A percentile compares a stretch with the other conserved stretches of the same genome.
phyloP scores from a whole-genome alignment of 1,140 invertebrate species.

The Agrypnia vestita region DNA sequence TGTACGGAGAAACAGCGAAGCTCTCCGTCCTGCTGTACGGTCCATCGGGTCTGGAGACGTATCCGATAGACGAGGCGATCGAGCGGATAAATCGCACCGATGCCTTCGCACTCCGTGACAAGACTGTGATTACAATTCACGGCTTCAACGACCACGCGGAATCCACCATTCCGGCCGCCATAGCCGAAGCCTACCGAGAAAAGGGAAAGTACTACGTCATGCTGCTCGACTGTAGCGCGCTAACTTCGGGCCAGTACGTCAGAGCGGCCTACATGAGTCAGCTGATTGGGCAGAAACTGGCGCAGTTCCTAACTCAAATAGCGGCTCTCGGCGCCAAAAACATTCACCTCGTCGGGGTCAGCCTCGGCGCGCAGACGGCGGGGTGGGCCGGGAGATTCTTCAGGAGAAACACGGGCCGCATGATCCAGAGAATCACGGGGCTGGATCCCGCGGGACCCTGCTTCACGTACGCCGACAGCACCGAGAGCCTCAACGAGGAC shows the following conservation, averaged over 20 bases:
- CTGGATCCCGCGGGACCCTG: constrained; percentile 75
- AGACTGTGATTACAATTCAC: constrained; percentile 67
- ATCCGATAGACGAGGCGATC: constrained; percentile 44
- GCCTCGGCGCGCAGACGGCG: constrained; percentile 76
- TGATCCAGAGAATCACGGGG: constrained; percentile 70
- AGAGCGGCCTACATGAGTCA: constrained; percentile 73
- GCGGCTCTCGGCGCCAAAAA: constrained; percentile 70
- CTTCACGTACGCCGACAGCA: constrained; percentile 68
- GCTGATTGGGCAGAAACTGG: constrained; percentile 69
- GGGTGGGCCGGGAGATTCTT: constrained; percentile 76
- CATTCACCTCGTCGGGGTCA: constrained; percentile 76
- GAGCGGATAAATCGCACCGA: constrained; percentile 23
- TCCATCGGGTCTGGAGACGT: constrained; percentile 18
- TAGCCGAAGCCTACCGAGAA: constrained; percentile 65
- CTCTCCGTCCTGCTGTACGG: constrained; percentile 45
- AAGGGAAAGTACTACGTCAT: constrained; percentile 75
- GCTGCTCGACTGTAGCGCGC: constrained; percentile 74
- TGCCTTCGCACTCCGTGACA: constrained; percentile 34
- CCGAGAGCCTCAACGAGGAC: constrained; percentile 74
- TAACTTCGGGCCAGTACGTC: constrained; percentile 73
- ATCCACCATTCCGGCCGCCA: constrained; percentile 63
- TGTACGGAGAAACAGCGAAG: constrained; percentile 37
- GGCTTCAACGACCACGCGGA: constrained; percentile 69
- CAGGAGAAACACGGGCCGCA: constrained; percentile 66
- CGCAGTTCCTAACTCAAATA: constrained; percentile 71